Evolutionary conservation across 2,113 vertebrate species (phyloP).

Genomic region (Nycticryphes semicollaris): DNA sequence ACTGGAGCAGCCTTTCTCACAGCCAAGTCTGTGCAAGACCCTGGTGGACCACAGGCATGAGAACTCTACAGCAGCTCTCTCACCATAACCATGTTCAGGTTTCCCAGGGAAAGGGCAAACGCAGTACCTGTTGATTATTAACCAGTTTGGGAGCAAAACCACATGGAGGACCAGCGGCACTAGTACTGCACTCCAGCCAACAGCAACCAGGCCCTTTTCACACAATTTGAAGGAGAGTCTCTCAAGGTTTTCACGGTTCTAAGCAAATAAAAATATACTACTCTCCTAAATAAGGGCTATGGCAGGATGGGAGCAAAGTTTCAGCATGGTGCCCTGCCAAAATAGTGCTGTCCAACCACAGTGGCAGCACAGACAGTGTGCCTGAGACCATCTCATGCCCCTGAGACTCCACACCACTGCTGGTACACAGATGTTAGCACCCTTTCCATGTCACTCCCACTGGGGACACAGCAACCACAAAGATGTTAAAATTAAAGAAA

Average conservation of each 20-base stretch:
- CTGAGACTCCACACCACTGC: background rate
- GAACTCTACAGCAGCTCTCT: background rate
- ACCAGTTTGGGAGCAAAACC: background rate
- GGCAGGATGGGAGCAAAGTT: background rate
- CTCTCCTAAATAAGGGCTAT: background rate
- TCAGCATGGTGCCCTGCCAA: background rate
- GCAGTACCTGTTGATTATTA: background rate
- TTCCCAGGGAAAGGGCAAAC: background rate
- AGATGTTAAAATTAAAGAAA: background rate
- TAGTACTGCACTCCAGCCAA: background rate
- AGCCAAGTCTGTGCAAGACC: background rate
- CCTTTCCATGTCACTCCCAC: background rate
- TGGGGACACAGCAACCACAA: background rate
- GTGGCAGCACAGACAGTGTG: background rate
- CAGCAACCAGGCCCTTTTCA: background rate
- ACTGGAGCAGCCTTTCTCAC: background rate
- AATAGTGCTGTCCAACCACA: background rate
- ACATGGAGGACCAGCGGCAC: background rate
- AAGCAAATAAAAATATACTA: background rate
- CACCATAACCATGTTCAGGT: rapidly evolving
- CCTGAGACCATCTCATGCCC: background rate
- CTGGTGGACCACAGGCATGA: background rate
- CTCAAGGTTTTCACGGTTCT: background rate
- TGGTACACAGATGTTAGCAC: background rate
- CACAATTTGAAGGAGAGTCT: background rate